Base-by-base conservation (phyloP, 2,888 invertebrate species). In the Clitarchus hookeri region DNA sequence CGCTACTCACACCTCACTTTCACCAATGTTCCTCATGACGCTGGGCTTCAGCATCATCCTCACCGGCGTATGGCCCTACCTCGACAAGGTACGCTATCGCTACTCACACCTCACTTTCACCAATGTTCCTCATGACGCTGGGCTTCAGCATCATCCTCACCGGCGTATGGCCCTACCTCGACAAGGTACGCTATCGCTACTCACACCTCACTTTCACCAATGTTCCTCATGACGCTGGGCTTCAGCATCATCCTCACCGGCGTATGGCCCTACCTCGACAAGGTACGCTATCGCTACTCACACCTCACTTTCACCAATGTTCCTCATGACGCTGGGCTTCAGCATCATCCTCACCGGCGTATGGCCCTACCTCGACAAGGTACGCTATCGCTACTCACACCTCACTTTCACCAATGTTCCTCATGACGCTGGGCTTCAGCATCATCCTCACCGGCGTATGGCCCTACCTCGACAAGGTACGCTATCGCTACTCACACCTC, bases 271-370 rank as follows among this genome's bases (percentile, higher is more conserved):
- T 97, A 96, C 91, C 93, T 97, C 87, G 95, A 95, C 90, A 96
- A 96, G 94, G 97, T 97, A 92, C 91, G 65, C n/a, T 8, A 48
- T 16, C 12, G 2, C 48, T 48, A 36, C 36, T n/a, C n/a, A n/a
- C n/a, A n/a, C n/a, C n/a, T n/a, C n/a, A n/a, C n/a, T n/a, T 97
- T 97, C 91, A 97, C 97, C 86, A 97, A n/a, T 97, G 95, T 97
- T 97, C 92, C 94, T 97, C 88, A 97, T 97, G 95, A 96, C 97
- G 0, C 92, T 97, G 84, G 97, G 97, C 44, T 97, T 97, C 92
- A 97, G 97, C 91, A 96, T 97, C 89, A 95, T 96, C 89, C 93
- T 97, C 83, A 97, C 97, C 0, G 97, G 97, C 86, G 96, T 97
- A 84, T 97, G 96, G 96, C 97, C 97, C 2, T 97, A 96, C 91